Base-by-base conservation (phyloP, 1,140 invertebrate genomes). In the Melipona quadrifasciata region DNA sequence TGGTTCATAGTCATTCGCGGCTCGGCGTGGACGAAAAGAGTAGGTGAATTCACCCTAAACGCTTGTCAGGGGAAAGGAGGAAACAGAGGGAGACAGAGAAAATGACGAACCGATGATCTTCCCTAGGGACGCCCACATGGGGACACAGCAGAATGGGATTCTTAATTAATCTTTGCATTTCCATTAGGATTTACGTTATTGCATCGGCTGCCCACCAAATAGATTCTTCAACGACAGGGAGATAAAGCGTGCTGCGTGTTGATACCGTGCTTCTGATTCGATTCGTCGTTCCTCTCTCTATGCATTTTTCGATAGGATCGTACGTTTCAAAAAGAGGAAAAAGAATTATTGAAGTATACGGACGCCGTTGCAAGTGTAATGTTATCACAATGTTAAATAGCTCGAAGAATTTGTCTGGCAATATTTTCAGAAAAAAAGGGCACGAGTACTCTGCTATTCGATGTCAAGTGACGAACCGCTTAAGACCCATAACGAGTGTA, bases 151-250 rank as follows among this genome's bases (percentile, higher is more conserved):
- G 87, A 93, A 92, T 93, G 89, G 87, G 87, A 91, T 90, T 92
- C 91, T 93, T 94, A 93, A 94, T 94, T 93, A 93, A 94, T 94
- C 91, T 93, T 93, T 92, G 90, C 91, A 87, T 89, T 92, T 91
- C 90, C 90, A 93, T 93, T 93, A 91, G 90, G 90, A 92, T 93
- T 92, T 90, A 87, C 89, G 88, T 88, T 91, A 93, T 92, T 90
- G 89, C 91, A 76, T 82, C 81, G 53, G 39, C 84, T 73, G 86
- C 61, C 86, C 82, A 80, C 84, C 84, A 87, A 91, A 91, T 90
- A 87, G 87, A 90, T 92, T 92, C 87, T 88, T 86, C 86, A 87
- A 51, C 77, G 77, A 55, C 65, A 55, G 81, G 70, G 78, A 82
- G 87, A 89, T 89, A 89, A 89, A 89, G 51, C 68, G 64, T 57